Conservation (phyloP, 2,888 invertebrate genomes). For the Spodoptera exigua region DNA sequence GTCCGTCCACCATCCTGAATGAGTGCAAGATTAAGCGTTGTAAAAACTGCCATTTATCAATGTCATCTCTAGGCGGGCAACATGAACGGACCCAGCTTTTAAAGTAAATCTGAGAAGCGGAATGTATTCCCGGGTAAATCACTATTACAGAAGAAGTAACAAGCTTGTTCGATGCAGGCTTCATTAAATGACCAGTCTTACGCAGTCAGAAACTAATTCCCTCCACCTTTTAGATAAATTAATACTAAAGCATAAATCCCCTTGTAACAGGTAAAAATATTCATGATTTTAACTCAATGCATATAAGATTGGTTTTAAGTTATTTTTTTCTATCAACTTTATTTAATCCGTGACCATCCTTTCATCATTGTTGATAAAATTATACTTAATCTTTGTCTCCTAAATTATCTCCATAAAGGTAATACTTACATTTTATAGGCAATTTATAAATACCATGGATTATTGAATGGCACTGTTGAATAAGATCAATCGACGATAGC, state of each 20-base stretch:
- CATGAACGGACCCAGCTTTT: slow-evolving; percentile 29
- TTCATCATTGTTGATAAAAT: background rate
- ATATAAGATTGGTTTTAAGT: too few relatives aligned
- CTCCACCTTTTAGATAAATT: too few relatives aligned
- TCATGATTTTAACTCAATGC: too few relatives aligned
- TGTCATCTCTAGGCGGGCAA: slow-evolving; percentile 33
- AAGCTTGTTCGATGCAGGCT: background rate
- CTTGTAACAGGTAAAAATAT: too few relatives aligned
- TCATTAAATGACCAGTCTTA: background rate
- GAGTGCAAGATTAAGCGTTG: slow-evolving; percentile 38
- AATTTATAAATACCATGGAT: too few relatives aligned
- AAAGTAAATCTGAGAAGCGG: slow-evolving; percentile 13
- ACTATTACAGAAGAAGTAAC: background rate
- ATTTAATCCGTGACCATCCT: too few relatives aligned
- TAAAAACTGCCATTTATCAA: slow-evolving; percentile 44
- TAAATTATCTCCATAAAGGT: background rate
- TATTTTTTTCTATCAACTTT: too few relatives aligned
- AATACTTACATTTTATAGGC: background rate
- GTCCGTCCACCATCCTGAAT: slow-evolving; percentile 24
- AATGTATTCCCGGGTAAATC: slow-evolving; percentile 6
- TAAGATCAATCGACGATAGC: slow-evolving; percentile 9
- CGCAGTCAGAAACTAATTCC: too few relatives aligned
- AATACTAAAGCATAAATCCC: too few relatives aligned
- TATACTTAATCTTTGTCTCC: slow-evolving; percentile 1
- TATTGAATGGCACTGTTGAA: background rate